Base-by-base conservation (phyloP, 2,888 invertebrate genomes). In the Priocnemis perturbator region DNA sequence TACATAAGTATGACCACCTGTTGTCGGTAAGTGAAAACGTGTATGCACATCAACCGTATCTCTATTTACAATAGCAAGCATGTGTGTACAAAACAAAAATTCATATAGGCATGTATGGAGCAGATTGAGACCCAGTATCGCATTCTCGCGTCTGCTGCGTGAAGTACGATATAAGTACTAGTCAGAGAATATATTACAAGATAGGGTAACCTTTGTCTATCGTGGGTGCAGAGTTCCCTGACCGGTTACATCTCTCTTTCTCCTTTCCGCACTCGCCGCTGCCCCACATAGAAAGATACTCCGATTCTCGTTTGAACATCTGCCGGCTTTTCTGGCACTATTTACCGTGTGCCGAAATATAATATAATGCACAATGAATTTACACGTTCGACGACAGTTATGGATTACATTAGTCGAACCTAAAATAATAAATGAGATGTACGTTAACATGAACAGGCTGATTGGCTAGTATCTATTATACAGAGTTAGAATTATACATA, bases 1-100 rank as follows among this genome's bases (percentile, higher is more conserved):
- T 53, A n/a, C 37, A 37, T 37, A 37, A 11, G 37, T 37, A 37
- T 37, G 37, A 37, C 37, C 14, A 37, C 7, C 14, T 37, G 7
- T 11, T 37, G 37, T 37, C 37, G 14, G 7, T 37, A 64, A 59
- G 64, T 64, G 55, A 73, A 73, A 61, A 68, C 65, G 65, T 20
- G 7, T 47, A 19, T 55, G 45, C 47, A 69, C 62, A 47, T 67
- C 11, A 21, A 20, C 5, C 20, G 44, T 37, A 57, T 57, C 2
- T 20, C 21, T 44, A 17, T 58, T 58, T 5, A 20, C 19, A 44
- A 58, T 58, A 19, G 44, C 3, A 20, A 44, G 17, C 30, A 30
- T 17, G 37, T 57, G 20, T 3, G n/a, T 48, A 48, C 9, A 21
- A 20, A 21, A 48, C 4, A 26, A 21, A 48, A n/a, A n/a, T n/a